Evolutionary conservation across 2,113 vertebrate genomes (phyloP).

Genomic region (Atractosteus spatula): DNA sequence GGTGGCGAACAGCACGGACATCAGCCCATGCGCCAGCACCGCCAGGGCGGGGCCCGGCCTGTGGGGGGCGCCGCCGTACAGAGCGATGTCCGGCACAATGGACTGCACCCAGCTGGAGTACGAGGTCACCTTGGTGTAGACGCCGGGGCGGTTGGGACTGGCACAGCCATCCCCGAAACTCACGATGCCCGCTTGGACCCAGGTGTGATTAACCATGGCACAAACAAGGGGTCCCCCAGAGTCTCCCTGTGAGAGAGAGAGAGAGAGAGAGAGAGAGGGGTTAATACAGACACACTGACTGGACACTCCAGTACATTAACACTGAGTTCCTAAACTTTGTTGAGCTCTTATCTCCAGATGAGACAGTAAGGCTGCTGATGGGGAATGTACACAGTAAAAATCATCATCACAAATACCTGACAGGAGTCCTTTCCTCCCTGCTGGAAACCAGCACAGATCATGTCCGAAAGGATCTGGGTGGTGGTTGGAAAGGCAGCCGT

Average conservation of each 20-base stretch:
- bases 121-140: constrained; percentile 61
- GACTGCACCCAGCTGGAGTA: constrained; percentile 51
- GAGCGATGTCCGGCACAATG: constrained; percentile 37
- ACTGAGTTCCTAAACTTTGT: too few relatives aligned
- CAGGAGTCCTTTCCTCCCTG: constrained; percentile 66
- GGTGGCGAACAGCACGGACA: constrained; percentile 34
- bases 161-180: constrained; percentile 69
- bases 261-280: not conserved
- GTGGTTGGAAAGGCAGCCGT: constrained; percentile 23
- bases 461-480: constrained; percentile 54
- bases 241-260: constrained; percentile 54
- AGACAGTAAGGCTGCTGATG: not conserved
- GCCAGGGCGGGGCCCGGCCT: constrained; percentile 20
- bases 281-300: too few relatives aligned
- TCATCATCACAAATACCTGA: constrained; percentile 53
- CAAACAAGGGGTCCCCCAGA: constrained; percentile 72
- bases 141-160: constrained; percentile 51
- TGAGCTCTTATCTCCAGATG: not conserved
- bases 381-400: not conserved
- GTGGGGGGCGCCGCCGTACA: constrained; percentile 44
- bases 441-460: constrained; percentile 69
- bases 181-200: constrained; percentile 73
- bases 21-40: constrained; percentile 36
- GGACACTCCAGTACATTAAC: too few relatives aligned
- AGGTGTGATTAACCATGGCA: constrained; percentile 51